Evolutionary conservation across 2,113 vertebrate genomes (phyloP), one percentile per base, ranked within the genome.

Genomic region (Ramphastos sulfuratus): DNA sequence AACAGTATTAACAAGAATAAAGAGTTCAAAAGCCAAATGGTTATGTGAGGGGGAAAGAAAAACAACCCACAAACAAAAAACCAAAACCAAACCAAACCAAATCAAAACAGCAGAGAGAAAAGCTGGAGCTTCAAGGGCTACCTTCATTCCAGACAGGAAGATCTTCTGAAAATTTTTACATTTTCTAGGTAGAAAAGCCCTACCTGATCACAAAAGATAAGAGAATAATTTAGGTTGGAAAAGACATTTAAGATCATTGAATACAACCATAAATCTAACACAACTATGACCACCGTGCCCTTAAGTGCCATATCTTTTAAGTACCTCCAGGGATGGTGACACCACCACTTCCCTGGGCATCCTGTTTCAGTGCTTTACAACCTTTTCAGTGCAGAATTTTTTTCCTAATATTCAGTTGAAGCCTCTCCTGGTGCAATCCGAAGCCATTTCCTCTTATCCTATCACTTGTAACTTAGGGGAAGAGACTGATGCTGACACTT

Each of bases 401-500:
- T 35, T 79, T 79, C n/a, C 8, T n/a, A 48, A 58, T 19, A 9
- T 56, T 39, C 28, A 18, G 18, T 6, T 10, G 48, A 48, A 63
- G 10, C 50, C 50, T 52, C 23, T 23, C 9, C 11, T 64, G 23
- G 10, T 1, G 4, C 37, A 79, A 56, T 11, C 9, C 71, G 50
- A 46, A 27, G 8, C 17, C 12, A 7, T 71, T 72, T 63, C 21
- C 4, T 58, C n/a, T 79, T 2, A 1, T 64, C 28, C 33, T n/a
- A 58, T 64, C 2, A 3, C n/a, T 44, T 16, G 15, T 42, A 61
- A 33, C 35, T 24, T 64, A 28, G 65, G 21, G 63, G 18, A 79
- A 72, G 11, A 48, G 39, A 56, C 28, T 0, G 1, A 54, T 8
- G 4, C 28, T 0, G 1, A 44, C 11, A 7, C 7, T 7, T 10